Percentiles rank a stretch among this genome's conserved stretches.
These are phyloP conservation scores for Scaptomyza caliginosa DNA, from an alignment of 2,888 invertebrate genomes.

Conservation along the genomic window DNA sequence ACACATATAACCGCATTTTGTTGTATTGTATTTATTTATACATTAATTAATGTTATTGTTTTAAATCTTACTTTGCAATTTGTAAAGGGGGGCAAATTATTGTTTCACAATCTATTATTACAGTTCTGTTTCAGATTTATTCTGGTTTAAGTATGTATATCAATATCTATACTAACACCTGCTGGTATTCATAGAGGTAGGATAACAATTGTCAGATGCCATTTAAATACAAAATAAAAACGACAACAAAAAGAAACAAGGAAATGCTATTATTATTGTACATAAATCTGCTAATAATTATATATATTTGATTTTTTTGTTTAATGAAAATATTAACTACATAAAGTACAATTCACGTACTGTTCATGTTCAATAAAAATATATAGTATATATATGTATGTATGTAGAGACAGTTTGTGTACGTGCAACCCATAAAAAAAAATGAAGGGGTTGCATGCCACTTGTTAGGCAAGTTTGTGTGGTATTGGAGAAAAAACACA, in stretches of 20 bases:
- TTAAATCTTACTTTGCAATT: constrained; percentile 67
- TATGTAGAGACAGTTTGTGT: constrained; percentile 13
- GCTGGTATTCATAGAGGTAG: constrained; percentile 70
- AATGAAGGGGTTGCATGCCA: constrained; percentile 2
- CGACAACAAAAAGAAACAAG: constrained; percentile 24
- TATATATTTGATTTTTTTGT: neutral
- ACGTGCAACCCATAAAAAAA: constrained; percentile 2
- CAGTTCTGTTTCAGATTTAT: constrained; percentile 61
- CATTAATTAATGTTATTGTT: constrained; percentile 40
- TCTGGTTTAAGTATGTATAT: constrained; percentile 58
- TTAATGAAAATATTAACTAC: constrained; percentile 11
- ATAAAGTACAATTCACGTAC: constrained; percentile 16
- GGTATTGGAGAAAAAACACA: neutral
- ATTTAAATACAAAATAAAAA: constrained; percentile 34
- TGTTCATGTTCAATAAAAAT: constrained; percentile 15
- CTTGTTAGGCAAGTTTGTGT: constrained; percentile 17
- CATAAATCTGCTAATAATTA: constrained; percentile 19
- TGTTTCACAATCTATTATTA: constrained; percentile 65
- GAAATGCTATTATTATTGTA: constrained; percentile 23
- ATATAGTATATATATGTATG: constrained; percentile 1
- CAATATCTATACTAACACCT: constrained; percentile 64
- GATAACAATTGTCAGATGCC: constrained; percentile 75
- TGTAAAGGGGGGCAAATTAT: constrained; percentile 72
- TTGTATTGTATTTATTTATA: constrained; percentile 32
- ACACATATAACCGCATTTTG: constrained; percentile 54